Evolutionary conservation across 2,113 vertebrate genomes (phyloP), one percentile per base, ranked within the genome.

Genomic region (Cyanoliseus patagonus): DNA sequence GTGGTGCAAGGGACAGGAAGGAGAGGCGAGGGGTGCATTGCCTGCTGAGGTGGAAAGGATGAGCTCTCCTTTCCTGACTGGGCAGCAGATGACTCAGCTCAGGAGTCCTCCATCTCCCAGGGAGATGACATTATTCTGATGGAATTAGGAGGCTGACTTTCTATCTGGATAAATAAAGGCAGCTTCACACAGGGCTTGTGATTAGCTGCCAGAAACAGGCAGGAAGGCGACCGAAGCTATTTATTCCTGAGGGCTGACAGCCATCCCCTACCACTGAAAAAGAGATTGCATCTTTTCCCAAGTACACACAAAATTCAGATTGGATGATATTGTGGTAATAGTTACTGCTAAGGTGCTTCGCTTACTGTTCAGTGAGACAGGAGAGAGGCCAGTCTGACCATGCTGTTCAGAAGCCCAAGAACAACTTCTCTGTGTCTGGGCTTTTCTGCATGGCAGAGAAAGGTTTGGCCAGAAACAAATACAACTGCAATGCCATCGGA

Each of bases 91-190:
- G 80, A 94, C 70, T 92, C 91, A 70, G 59, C 70, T 81, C 63
- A 89, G 70, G 74, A 83, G 76, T 42, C 83, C 30, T 73, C 68
- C 3, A 18, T 91, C 79, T 93, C 80, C 76, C 35, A 82, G 83
- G 83, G 73, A 95, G 89, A 92, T 78, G 4, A 59, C 49, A 85
- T 93, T 90, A 78, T 85, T 66, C 82, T 91, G 88, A 76, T 57
- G 52, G 51, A 95, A 94, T 96, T 92, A 94, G 59, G 72, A 93
- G 25, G 27, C 35, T 93, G 85, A 90, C 59, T 74, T 33, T 86
- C n/a, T 80, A 16, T 51, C 68, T 76, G 10, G 2, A 49, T 64
- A 96, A 93, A 91, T 74, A 86, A 82, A 91, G 24, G n/a, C 74
- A 93, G 49, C 7, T 0, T 83, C 69, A 77, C 42, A 66, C 39